Base-by-base conservation (phyloP, 37 sponge, comb jelly and placozoan species). In the Petrosia ficiformis region DNA sequence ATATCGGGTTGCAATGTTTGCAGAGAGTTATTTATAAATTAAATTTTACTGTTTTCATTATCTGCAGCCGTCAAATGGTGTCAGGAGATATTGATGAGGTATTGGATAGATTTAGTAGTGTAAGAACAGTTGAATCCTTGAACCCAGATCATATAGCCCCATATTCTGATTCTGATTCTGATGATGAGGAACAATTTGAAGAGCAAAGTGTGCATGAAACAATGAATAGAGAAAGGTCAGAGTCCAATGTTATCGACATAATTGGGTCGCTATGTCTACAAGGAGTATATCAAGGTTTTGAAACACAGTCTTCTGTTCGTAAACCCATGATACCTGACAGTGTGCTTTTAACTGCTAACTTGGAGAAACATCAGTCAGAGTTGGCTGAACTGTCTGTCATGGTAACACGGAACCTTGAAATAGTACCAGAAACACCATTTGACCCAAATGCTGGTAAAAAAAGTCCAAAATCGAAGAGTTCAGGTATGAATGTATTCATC, bases 271-370 rank as follows among this genome's bases (percentile, higher is more conserved):
- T 19, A 22, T 30, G 58, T 30, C 58, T 28, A 35, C 65, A 77
- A 40, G 77, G 68, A 2, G 39, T 77, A 42, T 68, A 39, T 25
- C 84, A 85, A 26, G 86, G 86, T 3, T 61, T 85, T 0, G 79
- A 85, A 34, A 24, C 1, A 11, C 48, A 78, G 57, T 19, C 54
- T 19, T 57, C 56, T 33, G 52, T 59, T 42, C 14, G 37, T 1
- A 56, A 74, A 6, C 78, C 74, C 1, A 85, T 85, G 0, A 5
- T 85, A 6, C 86, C 86, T 8, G 79, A 73, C 43, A 54, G 60
- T 21, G n/a, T 85, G 42, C 77, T 72, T 63, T 78, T 85, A 80
- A 85, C 86, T 3, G 44, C 72, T 1, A 65, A 57, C 8, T 54
- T 77, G 44, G 68, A 77, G n/a, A 10, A 5, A 22, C 42, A 1